Evolutionary conservation across 2,888 invertebrate genomes (phyloP).

Genomic region (Monopis laevigella): DNA sequence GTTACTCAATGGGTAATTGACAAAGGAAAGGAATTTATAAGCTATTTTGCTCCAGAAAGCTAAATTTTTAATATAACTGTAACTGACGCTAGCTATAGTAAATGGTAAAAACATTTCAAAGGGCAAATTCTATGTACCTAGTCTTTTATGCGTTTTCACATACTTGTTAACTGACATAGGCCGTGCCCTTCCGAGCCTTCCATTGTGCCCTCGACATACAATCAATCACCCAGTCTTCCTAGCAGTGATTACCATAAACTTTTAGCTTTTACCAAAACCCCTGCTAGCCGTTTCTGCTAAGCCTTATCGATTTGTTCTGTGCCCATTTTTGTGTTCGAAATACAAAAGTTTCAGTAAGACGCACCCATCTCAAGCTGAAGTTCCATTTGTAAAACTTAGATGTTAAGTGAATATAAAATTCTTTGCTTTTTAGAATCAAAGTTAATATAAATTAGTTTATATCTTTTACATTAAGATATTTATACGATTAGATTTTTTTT

Average conservation of each 20-base stretch:
- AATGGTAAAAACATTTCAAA: too few relatives aligned
- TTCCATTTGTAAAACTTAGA: not conserved
- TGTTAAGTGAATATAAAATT: too few relatives aligned
- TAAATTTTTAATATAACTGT: too few relatives aligned
- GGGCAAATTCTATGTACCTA: too few relatives aligned
- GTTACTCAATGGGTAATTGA: too few relatives aligned
- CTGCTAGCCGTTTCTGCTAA: constrained; percentile 44
- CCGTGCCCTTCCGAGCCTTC: constrained; percentile 20
- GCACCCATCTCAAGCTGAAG: not conserved
- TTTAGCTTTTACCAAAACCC: constrained; percentile 58
- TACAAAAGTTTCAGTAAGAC: constrained; percentile 5
- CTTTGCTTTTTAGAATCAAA: too few relatives aligned
- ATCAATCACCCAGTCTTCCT: constrained; percentile 59
- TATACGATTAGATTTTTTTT: too few relatives aligned
- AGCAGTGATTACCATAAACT: constrained; percentile 64
- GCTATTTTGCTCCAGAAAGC: too few relatives aligned
- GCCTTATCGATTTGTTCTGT: constrained; percentile 53
- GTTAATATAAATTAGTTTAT: too few relatives aligned
- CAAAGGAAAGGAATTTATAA: too few relatives aligned
- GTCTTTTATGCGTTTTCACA: constrained; percentile 1
- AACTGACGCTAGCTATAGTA: too few relatives aligned
- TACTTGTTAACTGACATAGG: constrained; percentile 7
- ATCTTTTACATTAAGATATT: too few relatives aligned
- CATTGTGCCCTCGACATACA: constrained; percentile 38
- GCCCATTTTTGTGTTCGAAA: constrained; percentile 24